Percentiles rank a stretch among this genome's conserved stretches.
Conservation (phyloP, 2,888 invertebrate genomes). For the Xestia xanthographa region DNA sequence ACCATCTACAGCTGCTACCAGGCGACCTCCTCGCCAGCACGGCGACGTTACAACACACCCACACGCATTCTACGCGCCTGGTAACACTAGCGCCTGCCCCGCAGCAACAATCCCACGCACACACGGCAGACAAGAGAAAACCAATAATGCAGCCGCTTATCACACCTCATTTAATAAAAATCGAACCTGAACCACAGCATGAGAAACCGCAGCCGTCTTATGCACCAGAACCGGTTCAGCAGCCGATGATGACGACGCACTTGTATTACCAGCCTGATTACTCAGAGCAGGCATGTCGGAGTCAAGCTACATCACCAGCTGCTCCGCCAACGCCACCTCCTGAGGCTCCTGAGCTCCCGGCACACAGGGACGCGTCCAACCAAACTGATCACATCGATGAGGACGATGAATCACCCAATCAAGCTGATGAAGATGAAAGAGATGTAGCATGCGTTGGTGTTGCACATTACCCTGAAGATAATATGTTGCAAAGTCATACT, state of each 20-base stretch:
- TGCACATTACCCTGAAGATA: conserved; percentile 86
- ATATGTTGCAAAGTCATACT: conserved; percentile 70
- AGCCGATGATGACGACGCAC: conserved; percentile 89
- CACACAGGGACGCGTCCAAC: conserved; percentile 95
- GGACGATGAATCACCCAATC: conserved; percentile 91
- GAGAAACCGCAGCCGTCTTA: conserved; percentile 85
- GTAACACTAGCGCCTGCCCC: conserved; percentile 92
- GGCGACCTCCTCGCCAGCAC: conserved; percentile 92
- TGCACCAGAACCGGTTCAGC: conserved; percentile 87
- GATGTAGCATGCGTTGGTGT: conserved; percentile 87
- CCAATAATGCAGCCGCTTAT: conserved; percentile 88
- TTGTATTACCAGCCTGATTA: conserved; percentile 90
- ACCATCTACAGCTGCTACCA: conserved; percentile 92
- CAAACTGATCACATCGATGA: conserved; percentile 95
- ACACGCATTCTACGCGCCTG: conserved; percentile 92
- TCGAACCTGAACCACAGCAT: conserved; percentile 92
- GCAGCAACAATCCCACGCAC: conserved; percentile 82
- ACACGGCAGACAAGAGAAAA: conserved; percentile 83
- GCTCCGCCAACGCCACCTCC: conserved; percentile 89
- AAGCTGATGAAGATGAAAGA: conserved; percentile 86
- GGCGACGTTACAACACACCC: conserved; percentile 92
- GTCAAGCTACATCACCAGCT: conserved; percentile 91
- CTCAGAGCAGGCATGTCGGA: conserved; percentile 87
- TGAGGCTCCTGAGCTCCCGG: conserved; percentile 90
- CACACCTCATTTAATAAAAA: conserved; percentile 92